Evolutionary conservation across 2,888 invertebrate species (phyloP), one percentile per base, ranked within the genome.

Genomic region (Synanthedon andrenaeformis): DNA sequence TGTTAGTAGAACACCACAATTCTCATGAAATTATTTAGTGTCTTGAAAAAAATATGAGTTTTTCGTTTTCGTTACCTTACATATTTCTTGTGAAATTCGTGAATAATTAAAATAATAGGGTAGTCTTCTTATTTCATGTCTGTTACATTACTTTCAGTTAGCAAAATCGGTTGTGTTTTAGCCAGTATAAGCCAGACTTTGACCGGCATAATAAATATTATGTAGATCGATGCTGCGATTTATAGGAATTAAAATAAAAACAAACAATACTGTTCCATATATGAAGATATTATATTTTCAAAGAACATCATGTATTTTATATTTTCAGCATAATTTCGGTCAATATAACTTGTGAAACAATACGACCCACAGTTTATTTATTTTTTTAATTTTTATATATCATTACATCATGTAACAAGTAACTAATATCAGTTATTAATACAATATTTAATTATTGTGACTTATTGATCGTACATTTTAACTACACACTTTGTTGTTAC

Each of bases 231-330:
- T 35, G 35, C 8, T 2, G 10, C 35, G 5, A 23, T 23, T 5
- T 10, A 10, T 35, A 35, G 45, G n/a, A 45, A 45, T 6, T 45
- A 45, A 45, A 45, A 45, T 19, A 11, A 49, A 64, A 67, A 67
- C 64, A 62, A 62, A 58, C 52, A 51, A 55, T 56, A 60, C 57
- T 59, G 61, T 72, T 69, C 59, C 57, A 67, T 84, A 84, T 84
- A 86, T 85, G 83, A 86, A 87, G 87, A 81, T 84, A 87, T 82
- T 85, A 86, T 87, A 87, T 86, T 85, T 83, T 82, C 79, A 84
- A 84, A 85, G 86, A 86, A 86, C 87, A 35, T 35, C 35, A 85
- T 83, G 76, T 86, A 82, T 74, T 78, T 78, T 79, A 75, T 74
- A 76, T 75, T 72, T 65, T 80, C 82, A 81, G 82, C 84, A 74